Conservation (phyloP, 2,797 vertebrate genomes). For the Sebastiscus albofasciatus region DNA sequence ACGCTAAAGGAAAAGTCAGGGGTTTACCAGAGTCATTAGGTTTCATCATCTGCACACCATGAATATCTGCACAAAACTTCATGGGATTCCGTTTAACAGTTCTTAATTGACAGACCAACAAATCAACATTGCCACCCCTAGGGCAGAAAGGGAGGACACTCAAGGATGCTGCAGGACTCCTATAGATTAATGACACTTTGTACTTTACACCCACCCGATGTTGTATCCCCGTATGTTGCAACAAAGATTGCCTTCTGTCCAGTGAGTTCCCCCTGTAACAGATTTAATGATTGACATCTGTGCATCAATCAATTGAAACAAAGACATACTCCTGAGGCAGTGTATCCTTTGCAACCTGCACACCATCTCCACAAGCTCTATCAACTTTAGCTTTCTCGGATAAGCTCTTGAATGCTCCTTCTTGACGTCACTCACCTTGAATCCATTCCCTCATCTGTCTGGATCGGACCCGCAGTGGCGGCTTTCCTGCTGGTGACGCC, state of each 20-base stretch:
- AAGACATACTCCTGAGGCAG: not conserved
- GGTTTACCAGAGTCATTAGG: too few relatives aligned
- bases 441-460: conserved; percentile 58
- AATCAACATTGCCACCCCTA: not conserved
- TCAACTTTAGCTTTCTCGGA: conserved; percentile 5
- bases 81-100: not conserved
- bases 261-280: not conserved
- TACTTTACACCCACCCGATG: not conserved
- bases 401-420: conserved; percentile 13
- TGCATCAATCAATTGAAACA: conserved; percentile 7
- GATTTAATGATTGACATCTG: not conserved
- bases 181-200: not conserved
- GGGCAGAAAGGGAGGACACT: not conserved
- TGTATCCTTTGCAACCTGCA: conserved; percentile 6
- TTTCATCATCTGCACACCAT: too few relatives aligned
- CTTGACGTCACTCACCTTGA: conserved; percentile 57
- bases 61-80: not conserved
- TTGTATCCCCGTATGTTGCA: not conserved
- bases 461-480: conserved; percentile 18
- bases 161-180: not conserved
- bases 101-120: not conserved
- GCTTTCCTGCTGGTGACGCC: conserved; percentile 27
- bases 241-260: not conserved
- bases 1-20: too few relatives aligned
- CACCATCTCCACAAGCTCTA: not conserved